Evolutionary conservation across 2,113 vertebrate genomes (phyloP), one percentile per base, ranked within the genome.

Genomic region (Triplophysa tibetana): DNA sequence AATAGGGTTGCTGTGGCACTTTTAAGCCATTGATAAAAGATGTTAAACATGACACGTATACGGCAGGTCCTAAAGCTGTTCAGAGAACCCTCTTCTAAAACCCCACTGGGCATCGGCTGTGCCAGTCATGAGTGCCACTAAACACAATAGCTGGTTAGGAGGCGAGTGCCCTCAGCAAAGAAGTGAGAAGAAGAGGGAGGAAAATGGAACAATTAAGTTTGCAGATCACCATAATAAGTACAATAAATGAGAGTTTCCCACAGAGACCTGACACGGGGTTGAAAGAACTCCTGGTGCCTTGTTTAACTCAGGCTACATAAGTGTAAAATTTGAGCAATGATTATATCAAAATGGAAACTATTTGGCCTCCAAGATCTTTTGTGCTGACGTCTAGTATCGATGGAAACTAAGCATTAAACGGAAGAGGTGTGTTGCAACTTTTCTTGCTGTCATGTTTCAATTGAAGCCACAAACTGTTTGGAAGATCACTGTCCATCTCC

Each of bases 141-240:
- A 48, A 67, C 41, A 38, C 64, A 38, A 45, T 58, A 65, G 38
- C 69, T 63, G 78, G 78, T 54, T 43, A 73, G 66, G 65, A 62
- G 64, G 62, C 19, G 38, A 66, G 38, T 52, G 52, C 68, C 68
- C 52, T 64, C 17, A 26, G 67, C 33, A 38, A 66, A 43, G 21
- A 60, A 58, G 75, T 24, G 23, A 72, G 62, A 26, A 19, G 38
- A 75, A 54, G 79, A 81, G 79, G 33, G 41, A 85, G 75, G 75
- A 21, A 73, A 56, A 69, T 67, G 75, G 76, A 80, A 56, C 78
- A 83, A 85, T 85, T 75, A 78, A 80, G 80, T 78, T 79, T 79
- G 43, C 68, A 48, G 23, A 75, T 75, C 70, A 38, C 58, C 63
- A 70, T 84, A 56, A 80, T 76, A 75, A 74, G 76, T 73, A 68